A percentile compares a stretch with the other conserved stretches of the same genome.
Conservation (phyloP, 2,888 invertebrate genomes). For the Nomada hirtipes region DNA sequence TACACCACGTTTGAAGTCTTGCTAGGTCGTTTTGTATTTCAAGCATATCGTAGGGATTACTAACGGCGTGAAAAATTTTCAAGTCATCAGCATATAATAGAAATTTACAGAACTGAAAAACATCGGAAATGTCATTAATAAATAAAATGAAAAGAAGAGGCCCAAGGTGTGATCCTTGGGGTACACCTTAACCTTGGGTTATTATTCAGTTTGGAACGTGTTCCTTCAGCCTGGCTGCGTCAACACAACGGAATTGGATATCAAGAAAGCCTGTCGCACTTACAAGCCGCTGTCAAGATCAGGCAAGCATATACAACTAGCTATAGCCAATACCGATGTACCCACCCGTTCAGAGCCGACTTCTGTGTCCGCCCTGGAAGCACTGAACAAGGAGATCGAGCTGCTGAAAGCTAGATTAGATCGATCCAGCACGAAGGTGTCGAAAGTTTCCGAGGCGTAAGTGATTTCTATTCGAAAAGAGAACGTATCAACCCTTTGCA, state of each 20-base stretch:
- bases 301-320: slow-evolving; percentile 82
- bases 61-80: too few species aligned
- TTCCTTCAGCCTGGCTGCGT: slow-evolving; percentile 95
- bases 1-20: too few species aligned
- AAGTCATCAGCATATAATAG: too few species aligned
- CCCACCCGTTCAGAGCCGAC: slow-evolving; percentile 85
- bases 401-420: slow-evolving; percentile 92
- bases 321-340: slow-evolving; percentile 86
- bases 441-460: slow-evolving; percentile 97
- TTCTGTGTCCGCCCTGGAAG: slow-evolving; percentile 84
- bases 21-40: too few species aligned
- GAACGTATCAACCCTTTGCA: too few species aligned
- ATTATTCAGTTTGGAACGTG: background rate
- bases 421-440: slow-evolving; percentile 94
- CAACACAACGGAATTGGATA: slow-evolving; percentile 99
- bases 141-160: too few species aligned
- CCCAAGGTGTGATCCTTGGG: too few species aligned
- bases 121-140: too few species aligned
- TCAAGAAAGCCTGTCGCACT: slow-evolving; percentile 95
- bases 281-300: slow-evolving; percentile 85
- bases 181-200: too few species aligned
- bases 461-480: slow-evolving; percentile 80
- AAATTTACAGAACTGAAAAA: too few species aligned
- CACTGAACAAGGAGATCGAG: slow-evolving; percentile 89
- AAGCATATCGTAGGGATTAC: too few species aligned